Evolutionary conservation across 2,113 vertebrate species (phyloP), one percentile per base, ranked within the genome.

Genomic region (Rhinoderma darwinii): DNA sequence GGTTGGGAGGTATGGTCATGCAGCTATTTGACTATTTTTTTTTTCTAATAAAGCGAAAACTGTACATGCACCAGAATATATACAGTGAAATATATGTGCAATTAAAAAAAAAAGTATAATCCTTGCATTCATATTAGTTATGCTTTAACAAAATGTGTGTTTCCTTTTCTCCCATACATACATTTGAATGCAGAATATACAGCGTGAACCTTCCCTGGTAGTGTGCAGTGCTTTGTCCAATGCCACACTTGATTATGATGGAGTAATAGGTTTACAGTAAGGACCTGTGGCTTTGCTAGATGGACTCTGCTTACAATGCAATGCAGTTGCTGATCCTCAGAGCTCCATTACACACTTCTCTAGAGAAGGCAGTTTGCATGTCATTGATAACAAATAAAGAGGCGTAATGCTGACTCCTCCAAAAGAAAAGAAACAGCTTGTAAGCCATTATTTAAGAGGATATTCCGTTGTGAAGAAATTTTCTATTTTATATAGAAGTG

Each of bases 271-370:
- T 51, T 86, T 80, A 56, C 43, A 56, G 35, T 41, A 70, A 47
- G 66, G 63, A 56, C 39, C 27, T 35, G 35, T 32, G 35, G 79
- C 44, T 63, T 70, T 82, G 79, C 39, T 61, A 87, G 79, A 82
- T 73, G 54, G 72, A 75, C 56, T 63, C 35, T 50, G 54, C 41
- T 47, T 77, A 77, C 73, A 61, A 82, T 75, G 39, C 68, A 74
- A 50, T 75, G 41, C 54, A 22, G n/a, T 72, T 41, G 43, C 35
- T 72, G 47, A 86, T 86, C 75, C n/a, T 86, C 41, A 59, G 37
- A 61, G 82, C 86, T 63, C 41, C 43, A 86, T 72, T 86, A 86
- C 43, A 54, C 76, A 72, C 75, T 79, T 17, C 75, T 86, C 74
- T 86, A 47, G 27, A 72, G 37, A 86, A 73, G 27, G 50, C 61